Conservation (phyloP, 2,888 invertebrate genomes). For the Napeogenes inachia region DNA sequence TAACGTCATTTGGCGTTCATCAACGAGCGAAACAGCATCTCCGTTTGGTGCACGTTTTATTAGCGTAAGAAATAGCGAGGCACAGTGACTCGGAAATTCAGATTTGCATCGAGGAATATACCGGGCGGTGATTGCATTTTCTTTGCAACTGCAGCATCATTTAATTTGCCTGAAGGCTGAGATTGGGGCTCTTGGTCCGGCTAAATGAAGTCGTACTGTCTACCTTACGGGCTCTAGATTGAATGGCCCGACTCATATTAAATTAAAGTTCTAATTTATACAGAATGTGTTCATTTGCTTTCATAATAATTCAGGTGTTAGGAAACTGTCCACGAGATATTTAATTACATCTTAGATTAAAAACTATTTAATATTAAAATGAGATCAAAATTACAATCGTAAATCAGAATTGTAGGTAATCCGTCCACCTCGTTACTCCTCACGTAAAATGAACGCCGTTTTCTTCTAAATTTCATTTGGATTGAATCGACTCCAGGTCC, state of each 20-base stretch:
- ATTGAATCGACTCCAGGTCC: conserved; percentile 48
- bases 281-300: conserved; percentile 10
- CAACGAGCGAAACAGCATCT: conserved; percentile 74
- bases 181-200: conserved; percentile 49
- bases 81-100: conserved; percentile 72
- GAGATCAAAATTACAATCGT: conserved; percentile 25
- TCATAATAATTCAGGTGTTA: neutral
- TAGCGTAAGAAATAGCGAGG: conserved; percentile 77
- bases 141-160: conserved; percentile 70
- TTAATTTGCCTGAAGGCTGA: conserved; percentile 63
- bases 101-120: conserved; percentile 71
- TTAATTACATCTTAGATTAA: neutral
- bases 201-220: conserved; percentile 55
- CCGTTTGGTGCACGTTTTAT: conserved; percentile 75
- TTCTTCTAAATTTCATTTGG: conserved; percentile 64
- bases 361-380: neutral
- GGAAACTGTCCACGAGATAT: neutral
- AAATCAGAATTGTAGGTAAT: conserved; percentile 39
- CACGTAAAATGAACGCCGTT: conserved; percentile 53
- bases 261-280: conserved; percentile 24
- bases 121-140: conserved; percentile 74
- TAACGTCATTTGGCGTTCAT: conserved; percentile 77
- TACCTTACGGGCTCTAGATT: conserved; percentile 33
- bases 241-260: conserved; percentile 31
- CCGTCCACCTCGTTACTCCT: conserved; percentile 53